A percentile compares a stretch with the other conserved stretches of the same genome.
Evolutionary conservation across 2,888 invertebrate species (phyloP).

Genomic region (Calameuta idolon): DNA sequence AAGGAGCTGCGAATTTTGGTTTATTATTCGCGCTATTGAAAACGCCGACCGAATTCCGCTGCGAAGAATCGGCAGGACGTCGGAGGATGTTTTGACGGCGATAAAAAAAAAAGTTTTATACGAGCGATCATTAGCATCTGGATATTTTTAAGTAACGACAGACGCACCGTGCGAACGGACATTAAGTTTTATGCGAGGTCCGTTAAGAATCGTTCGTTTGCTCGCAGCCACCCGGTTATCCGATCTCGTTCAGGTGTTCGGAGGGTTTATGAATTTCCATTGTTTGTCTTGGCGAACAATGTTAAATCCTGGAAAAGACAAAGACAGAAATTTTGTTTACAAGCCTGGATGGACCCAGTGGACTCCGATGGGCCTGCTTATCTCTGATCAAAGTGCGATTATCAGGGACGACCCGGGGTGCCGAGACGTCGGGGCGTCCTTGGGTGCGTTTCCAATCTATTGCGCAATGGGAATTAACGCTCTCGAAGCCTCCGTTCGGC

Average conservation of each 20-base stretch:
- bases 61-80: too few relatives aligned
- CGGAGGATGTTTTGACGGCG: too few relatives aligned
- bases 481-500: background rate
- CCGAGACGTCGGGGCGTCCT: background rate
- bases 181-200: background rate
- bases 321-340: background rate
- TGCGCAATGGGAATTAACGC: background rate
- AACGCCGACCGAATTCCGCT: background rate
- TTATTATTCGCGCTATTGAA: background rate
- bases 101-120: too few relatives aligned
- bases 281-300: background rate
- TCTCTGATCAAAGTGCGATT: background rate
- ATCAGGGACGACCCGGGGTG: background rate
- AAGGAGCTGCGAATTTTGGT: conserved; percentile 11
- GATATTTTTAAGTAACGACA: background rate
- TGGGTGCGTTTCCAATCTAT: background rate
- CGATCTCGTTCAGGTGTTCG: background rate
- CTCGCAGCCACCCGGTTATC: background rate
- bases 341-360: background rate
- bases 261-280: background rate
- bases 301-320: background rate
- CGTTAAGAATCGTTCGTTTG: background rate
- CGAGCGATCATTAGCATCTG: background rate
- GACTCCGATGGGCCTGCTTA: background rate
- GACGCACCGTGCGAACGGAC: background rate